Evolutionary conservation across 2,888 invertebrate genomes (phyloP), one percentile per base, ranked within the genome.

Genomic region (Drosophila mulleri): DNA sequence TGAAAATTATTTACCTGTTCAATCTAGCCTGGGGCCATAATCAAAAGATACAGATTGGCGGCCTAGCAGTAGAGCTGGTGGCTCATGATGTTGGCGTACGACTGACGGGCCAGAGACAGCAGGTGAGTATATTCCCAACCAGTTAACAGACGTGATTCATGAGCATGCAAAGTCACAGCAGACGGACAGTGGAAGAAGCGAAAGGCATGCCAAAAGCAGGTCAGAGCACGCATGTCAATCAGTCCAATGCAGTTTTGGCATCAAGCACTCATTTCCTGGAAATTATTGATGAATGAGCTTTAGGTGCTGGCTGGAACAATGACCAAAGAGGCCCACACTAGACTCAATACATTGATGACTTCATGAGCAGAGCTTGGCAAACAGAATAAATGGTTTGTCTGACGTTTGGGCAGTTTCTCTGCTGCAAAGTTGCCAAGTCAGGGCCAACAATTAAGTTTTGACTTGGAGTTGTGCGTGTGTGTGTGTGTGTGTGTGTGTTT

Each of bases 141-240:
- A 61, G 76, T 72, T 85, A 65, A 41, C 62, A 58, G 50, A 54
- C 56, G 60, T 82, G 89, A 89, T 69, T 87, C 84, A 85, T 68
- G 83, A 52, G 66, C 50, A 67, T 63, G 80, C 70, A 66, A 75
- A 78, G 23, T 26, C n/a, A 18, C 23, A 29, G 16, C 14, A 37
- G 16, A 12, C 29, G n/a, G n/a, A n/a, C n/a, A 50, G 48, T n/a
- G 9, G n/a, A 37, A 32, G 57, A 65, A 50, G 44, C 29, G 37
- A 56, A 58, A 60, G 59, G 63, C 69, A 82, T 79, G 85, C 68
- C 72, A 75, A 69, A 83, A 73, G 56, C 73, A 68, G 90, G 81
- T 80, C 88, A 77, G 52, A 67, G 52, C 85, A 70, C 80, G 72
- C 83, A 72, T 88, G 85, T 78, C 85, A 85, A 89, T 89, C 85